Conservation (phyloP, 2,888 invertebrate genomes). For the Phyllotreta cruciferae region DNA sequence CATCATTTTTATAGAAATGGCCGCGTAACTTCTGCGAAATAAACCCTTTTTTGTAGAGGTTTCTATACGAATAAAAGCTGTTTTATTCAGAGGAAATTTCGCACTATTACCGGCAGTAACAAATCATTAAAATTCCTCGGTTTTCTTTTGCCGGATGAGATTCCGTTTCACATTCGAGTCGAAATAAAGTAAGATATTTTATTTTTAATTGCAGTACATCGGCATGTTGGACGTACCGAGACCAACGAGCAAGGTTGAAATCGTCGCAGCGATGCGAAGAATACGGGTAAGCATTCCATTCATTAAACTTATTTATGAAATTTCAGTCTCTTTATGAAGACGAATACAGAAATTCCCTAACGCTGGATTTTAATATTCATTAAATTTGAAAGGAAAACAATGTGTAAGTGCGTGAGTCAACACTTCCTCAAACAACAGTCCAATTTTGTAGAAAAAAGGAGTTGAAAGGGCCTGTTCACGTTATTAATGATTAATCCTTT, state of each 20-base stretch:
- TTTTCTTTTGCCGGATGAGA: neutral
- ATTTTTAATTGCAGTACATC: slow-evolving; percentile 84
- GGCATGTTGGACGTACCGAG: slow-evolving; percentile 97
- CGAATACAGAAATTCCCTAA: neutral
- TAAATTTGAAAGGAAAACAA: slow-evolving; percentile 1
- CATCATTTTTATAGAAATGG: no score
- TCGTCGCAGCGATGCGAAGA: slow-evolving; percentile 98
- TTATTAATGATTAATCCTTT: slow-evolving; percentile 40
- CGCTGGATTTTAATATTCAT: neutral
- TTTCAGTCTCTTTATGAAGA: neutral
- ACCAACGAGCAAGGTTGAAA: slow-evolving; percentile 95
- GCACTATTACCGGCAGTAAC: no score
- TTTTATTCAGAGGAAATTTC: no score
- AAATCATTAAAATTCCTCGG: no score
- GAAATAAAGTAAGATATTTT: neutral
- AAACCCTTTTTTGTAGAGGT: no score
- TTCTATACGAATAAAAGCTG: no score
- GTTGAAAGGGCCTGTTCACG: neutral
- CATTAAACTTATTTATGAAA: neutral
- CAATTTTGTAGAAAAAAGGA: neutral
- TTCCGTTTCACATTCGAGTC: neutral
- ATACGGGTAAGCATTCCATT: slow-evolving; percentile 80
- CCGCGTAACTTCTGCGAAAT: no score
- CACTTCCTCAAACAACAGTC: neutral
- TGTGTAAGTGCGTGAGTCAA: no score